Base-by-base conservation (phyloP, 2,113 vertebrate species). In the Xiphophorus maculatus region DNA sequence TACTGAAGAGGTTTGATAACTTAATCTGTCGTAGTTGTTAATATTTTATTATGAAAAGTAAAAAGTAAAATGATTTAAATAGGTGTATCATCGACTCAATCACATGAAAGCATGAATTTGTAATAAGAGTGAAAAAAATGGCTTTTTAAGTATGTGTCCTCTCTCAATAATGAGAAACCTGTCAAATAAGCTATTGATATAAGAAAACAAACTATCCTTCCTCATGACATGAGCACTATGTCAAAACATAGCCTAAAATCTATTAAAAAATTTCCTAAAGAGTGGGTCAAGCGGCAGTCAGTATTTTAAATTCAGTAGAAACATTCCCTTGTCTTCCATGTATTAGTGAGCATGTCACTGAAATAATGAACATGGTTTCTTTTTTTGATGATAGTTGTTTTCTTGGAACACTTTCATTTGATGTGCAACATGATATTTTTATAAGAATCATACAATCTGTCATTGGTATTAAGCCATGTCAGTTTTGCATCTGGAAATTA, bases 81-180 rank as follows among this genome's bases (percentile, higher is more conserved):
- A 25, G 54, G n/a, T 29, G 64, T 10, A 44, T 63, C 28, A 68
- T 48, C 65, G 27, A 1, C 58, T 33, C 3, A 63, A 51, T 13
- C 19, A 51, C 17, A 1, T 51, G 64, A 30, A 33, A 28, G 25
- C 66, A 9, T 61, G 19, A 48, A 63, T 62, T 60, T 44, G 11
- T 51, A 37, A 15, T 63, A 44, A 35, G 74, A 10, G 42, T 62
- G 17, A 51, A 61, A 63, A 33, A 44, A 68, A 27, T 44, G 77
- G 13, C 22, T 77, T 35, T 77, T 85, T 44, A 14, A 14, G 12
- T 80, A 22, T 71, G n/a, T 54, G 48, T 68, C 12, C 71, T 28
- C 63, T 58, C 63, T 27, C 48, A 17, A 54, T 90, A 85, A 83
- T 87, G 73, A 88, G 79, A 66, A 66, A 77, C 74, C 62, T 0